phyloP scores from a whole-genome alignment of 2,888 invertebrate genomes.

The Aromia moschata region DNA sequence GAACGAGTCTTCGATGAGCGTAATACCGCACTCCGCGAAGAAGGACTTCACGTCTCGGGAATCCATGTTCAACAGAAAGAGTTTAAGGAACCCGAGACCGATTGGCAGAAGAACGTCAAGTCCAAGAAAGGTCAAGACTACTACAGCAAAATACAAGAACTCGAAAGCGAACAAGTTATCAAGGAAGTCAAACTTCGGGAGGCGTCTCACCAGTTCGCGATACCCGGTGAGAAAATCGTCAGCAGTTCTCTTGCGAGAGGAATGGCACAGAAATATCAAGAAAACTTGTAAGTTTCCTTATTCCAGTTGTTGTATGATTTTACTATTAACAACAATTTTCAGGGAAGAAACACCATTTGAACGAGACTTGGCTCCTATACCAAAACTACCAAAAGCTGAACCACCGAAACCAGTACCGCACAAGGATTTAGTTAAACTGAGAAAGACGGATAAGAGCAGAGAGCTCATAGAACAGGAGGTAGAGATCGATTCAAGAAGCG shows the following conservation, averaged over 20 bases:
- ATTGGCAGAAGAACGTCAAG: constrained; percentile 86
- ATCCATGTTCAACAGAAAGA: constrained; percentile 71
- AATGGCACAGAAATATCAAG: constrained; percentile 88
- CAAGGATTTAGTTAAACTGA: constrained; percentile 59
- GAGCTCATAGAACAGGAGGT: constrained; percentile 57
- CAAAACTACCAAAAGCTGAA: constrained; percentile 55
- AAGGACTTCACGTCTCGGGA: constrained; percentile 61
- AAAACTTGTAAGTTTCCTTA: constrained; percentile 76
- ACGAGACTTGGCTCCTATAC: constrained; percentile 55
- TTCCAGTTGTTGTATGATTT: too few relatives aligned
- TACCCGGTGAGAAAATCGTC: constrained; percentile 84
- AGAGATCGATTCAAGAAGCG: constrained; percentile 56
- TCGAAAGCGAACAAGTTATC: constrained; percentile 85
- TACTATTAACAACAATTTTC: constrained; percentile 41
- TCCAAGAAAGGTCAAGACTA: constrained; percentile 84
- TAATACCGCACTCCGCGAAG: constrained; percentile 74
- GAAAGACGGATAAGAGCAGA: constrained; percentile 67
- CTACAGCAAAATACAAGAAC: constrained; percentile 80
- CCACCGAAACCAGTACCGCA: constrained; percentile 52
- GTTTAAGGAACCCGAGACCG: constrained; percentile 78
- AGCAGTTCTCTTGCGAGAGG: constrained; percentile 81
- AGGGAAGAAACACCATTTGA: constrained; percentile 73
- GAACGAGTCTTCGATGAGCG: constrained; percentile 90
- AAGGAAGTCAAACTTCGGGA: constrained; percentile 84
- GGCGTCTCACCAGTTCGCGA: constrained; percentile 81